Evolutionary conservation across 2,888 invertebrate genomes (phyloP).

Genomic region (Barypeithes pellucidus): DNA sequence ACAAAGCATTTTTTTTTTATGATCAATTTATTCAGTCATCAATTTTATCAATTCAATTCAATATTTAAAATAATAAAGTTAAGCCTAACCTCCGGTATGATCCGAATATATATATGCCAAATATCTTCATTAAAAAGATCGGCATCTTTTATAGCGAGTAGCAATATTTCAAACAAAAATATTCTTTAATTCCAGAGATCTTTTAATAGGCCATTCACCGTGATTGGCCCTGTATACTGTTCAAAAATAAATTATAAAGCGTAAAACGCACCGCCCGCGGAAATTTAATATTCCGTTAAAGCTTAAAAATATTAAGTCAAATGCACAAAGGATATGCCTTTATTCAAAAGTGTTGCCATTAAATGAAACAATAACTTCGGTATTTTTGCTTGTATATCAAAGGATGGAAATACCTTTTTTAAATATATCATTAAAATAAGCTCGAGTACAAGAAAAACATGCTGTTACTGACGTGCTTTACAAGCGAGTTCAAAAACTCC

Average conservation of each 20-base stretch:
- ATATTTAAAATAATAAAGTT: no score
- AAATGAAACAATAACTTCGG: slow-evolving; percentile 24
- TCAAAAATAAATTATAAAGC: neutral
- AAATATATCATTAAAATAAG: slow-evolving; percentile 37
- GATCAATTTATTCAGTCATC: no score
- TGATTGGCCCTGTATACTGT: no score
- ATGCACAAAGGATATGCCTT: slow-evolving; percentile 16
- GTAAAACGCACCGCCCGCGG: neutral
- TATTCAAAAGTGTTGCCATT: slow-evolving; percentile 9
- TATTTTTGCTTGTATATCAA: slow-evolving; percentile 25
- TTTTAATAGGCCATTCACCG: no score
- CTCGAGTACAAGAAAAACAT: slow-evolving; percentile 33
- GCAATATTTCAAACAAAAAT: no score
- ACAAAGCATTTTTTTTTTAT: no score
- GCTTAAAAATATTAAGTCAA: slow-evolving; percentile 17
- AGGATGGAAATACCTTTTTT: slow-evolving; percentile 24
- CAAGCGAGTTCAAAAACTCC: slow-evolving; percentile 24
- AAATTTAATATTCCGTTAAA: neutral
- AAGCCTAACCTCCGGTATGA: no score
- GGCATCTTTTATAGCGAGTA: no score
- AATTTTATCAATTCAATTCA: no score
- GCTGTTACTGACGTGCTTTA: slow-evolving; percentile 43
- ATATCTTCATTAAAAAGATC: no score
- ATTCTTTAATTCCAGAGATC: no score
- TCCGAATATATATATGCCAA: no score